Conservation (phyloP, 2,888 invertebrate genomes). For the Suillia variegata region DNA sequence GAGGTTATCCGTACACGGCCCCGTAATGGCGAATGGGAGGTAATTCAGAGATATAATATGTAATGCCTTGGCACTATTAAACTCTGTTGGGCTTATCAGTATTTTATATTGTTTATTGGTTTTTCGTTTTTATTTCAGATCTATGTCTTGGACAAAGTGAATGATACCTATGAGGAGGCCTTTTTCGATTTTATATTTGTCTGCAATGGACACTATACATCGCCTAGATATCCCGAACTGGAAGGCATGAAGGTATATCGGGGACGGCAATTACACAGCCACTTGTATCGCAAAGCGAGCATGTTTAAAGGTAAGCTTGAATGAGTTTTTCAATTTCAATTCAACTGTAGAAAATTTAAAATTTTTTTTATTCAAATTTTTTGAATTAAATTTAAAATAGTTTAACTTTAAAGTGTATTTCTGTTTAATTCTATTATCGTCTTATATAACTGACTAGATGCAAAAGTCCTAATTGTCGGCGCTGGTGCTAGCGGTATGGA, state of each 20-base stretch:
- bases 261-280: slow-evolving; percentile 75
- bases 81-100: too few relatives aligned
- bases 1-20: slow-evolving; percentile 68
- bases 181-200: slow-evolving; percentile 81
- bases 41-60: slow-evolving; percentile 61
- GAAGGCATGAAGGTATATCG: slow-evolving; percentile 70
- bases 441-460: too few relatives aligned
- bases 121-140: slow-evolving; percentile 37
- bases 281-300: slow-evolving; percentile 80
- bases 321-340: background rate
- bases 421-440: too few relatives aligned
- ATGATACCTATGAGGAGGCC: slow-evolving; percentile 61
- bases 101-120: background rate
- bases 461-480: slow-evolving; percentile 78
- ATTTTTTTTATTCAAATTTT: too few relatives aligned
- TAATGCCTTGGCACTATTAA: background rate
- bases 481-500: slow-evolving; percentile 87
- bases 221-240: slow-evolving; percentile 75
- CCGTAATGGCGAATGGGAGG: slow-evolving; percentile 67
- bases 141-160: slow-evolving; percentile 49
- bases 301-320: slow-evolving; percentile 66
- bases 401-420: too few relatives aligned
- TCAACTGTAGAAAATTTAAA: background rate
- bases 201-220: slow-evolving; percentile 87
- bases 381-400: too few relatives aligned